phyloP scores from a whole-genome alignment of 2,888 invertebrate genomes.

The Pedicia rivosa region DNA sequence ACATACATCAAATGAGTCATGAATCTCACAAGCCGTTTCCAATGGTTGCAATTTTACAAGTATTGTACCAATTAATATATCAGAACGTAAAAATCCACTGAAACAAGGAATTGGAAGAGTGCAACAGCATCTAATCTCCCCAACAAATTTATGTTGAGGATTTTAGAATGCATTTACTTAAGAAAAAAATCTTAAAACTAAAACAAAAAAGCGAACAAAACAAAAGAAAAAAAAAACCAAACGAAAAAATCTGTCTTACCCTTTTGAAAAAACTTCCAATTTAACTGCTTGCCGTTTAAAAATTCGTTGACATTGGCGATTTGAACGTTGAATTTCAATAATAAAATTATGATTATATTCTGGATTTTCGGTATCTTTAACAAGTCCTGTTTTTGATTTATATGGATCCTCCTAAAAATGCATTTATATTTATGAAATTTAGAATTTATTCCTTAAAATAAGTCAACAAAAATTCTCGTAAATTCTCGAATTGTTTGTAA shows the following conservation, averaged over 20 bases:
- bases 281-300: slow-evolving; percentile 84
- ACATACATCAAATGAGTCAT: slow-evolving; percentile 87
- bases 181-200: not conserved
- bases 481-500: too few relatives aligned
- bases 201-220: slow-evolving; percentile 3
- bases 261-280: slow-evolving; percentile 81
- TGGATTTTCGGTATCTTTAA: slow-evolving; percentile 78
- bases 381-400: slow-evolving; percentile 56
- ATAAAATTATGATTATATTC: slow-evolving; percentile 69
- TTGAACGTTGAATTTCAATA: slow-evolving; percentile 61
- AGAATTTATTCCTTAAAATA: too few relatives aligned
- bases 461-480: too few relatives aligned
- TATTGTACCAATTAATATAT: slow-evolving; percentile 67
- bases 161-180: not conserved
- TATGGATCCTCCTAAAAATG: slow-evolving; percentile 48
- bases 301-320: slow-evolving; percentile 65
- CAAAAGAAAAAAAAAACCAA: slow-evolving; percentile 7
- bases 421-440: too few relatives aligned
- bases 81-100: slow-evolving; percentile 88
- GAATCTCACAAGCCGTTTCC: slow-evolving; percentile 74
- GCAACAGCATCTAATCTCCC: slow-evolving; percentile 5
- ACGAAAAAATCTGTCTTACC: slow-evolving; percentile 42
- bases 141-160: slow-evolving; percentile 4
- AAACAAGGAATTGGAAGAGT: slow-evolving; percentile 34
- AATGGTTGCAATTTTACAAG: slow-evolving; percentile 76